Percentiles rank a stretch among this genome's conserved stretches.
Evolutionary conservation across 2,888 invertebrate genomes (phyloP).

Genomic region (Stratiomys singularior): DNA sequence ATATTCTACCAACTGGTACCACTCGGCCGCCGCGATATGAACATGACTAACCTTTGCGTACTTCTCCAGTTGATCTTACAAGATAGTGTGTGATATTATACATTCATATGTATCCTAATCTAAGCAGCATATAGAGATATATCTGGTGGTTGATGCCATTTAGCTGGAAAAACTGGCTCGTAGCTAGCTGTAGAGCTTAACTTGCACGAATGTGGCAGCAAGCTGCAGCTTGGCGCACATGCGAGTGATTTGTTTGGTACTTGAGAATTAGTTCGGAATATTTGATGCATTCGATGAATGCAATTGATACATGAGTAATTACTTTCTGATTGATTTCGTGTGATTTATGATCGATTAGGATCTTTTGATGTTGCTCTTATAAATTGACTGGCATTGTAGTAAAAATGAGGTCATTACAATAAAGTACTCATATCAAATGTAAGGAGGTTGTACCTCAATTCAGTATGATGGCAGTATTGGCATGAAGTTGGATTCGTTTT

Average conservation of each 20-base stretch:
- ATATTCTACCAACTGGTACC: background rate
- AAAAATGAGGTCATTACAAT: too few relatives aligned
- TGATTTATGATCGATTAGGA: conserved; percentile 3
- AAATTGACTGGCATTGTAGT: too few relatives aligned
- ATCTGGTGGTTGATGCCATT: background rate
- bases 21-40: background rate
- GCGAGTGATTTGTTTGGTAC: background rate
- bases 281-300: background rate
- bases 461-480: too few relatives aligned
- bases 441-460: too few relatives aligned
- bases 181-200: background rate
- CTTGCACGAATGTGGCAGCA: background rate
- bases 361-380: too few relatives aligned
- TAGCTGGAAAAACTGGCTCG: background rate
- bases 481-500: too few relatives aligned
- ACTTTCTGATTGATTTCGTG: conserved; percentile 3
- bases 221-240: background rate
- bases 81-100: too few relatives aligned
- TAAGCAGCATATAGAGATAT: background rate
- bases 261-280: background rate
- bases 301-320: conserved; percentile 11
- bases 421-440: too few relatives aligned
- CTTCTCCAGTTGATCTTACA: background rate
- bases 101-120: background rate
- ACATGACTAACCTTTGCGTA: conserved; percentile 2